Conservation (phyloP, 2,113 vertebrate species). For the Rhombomys opimus region DNA sequence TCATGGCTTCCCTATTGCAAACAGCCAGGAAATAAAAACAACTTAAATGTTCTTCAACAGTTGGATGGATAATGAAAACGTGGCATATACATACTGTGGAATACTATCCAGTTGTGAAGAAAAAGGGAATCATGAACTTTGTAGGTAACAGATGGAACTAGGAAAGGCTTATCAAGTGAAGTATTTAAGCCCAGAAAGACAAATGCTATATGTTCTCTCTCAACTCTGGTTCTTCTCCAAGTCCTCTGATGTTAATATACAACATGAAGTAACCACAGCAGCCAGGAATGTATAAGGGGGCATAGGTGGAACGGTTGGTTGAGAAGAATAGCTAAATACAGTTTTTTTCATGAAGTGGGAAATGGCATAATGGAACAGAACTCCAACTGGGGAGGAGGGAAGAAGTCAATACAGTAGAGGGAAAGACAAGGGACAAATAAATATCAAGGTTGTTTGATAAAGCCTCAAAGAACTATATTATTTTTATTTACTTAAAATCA, state of each 20-base stretch:
- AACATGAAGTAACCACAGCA: neutral
- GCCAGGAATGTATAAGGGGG: neutral
- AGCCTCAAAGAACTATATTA: neutral
- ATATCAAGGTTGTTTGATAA: neutral
- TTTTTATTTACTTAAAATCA: neutral
- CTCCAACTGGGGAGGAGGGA: neutral
- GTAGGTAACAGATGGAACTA: neutral
- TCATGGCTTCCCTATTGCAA: neutral
- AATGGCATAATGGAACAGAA: neutral
- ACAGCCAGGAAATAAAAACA: neutral
- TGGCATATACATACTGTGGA: neutral
- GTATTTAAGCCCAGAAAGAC: neutral
- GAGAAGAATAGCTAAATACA: neutral
- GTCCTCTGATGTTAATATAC: neutral
- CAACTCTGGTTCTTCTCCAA: neutral
- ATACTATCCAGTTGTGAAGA: neutral
- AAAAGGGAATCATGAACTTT: neutral
- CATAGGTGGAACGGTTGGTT: neutral
- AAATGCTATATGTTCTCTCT: neutral
- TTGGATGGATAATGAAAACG: neutral
- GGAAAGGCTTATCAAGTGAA: neutral
- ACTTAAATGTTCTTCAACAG: neutral
- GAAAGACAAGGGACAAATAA: neutral
- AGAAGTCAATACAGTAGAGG: neutral
- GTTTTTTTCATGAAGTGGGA: neutral